Evolutionary conservation across 2,797 vertebrate genomes (phyloP), one percentile per base, ranked within the genome.

Genomic region (Amblyopsis hoosieri): DNA sequence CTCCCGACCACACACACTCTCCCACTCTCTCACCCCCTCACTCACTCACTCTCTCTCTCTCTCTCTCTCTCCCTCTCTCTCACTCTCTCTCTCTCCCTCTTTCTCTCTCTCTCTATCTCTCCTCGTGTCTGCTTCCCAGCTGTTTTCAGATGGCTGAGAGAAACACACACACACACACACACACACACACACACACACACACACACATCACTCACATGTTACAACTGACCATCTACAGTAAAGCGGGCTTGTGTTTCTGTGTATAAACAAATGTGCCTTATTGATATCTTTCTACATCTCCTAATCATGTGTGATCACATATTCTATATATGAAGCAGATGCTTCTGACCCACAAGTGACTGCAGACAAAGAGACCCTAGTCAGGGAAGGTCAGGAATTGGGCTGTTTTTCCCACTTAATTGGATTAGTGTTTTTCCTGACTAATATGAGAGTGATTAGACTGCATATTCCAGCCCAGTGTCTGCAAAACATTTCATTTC

Each of bases 41-140:
- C 69, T 70, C 67, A 2, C 55, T 69, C 63, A 54, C 49, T 55
- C 63, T 69, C 46, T 54, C 65, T 72, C 72, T 66, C 19, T 2
- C 19, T 17, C 17, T 55, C 46, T 47, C 61, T 49, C 50, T 57
- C 57, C 29, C 17, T 50, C 17, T 23, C 12, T 8, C 15, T 47
- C 14, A 15, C 62, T 48, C 33, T 59, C 19, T 2, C 23, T 23
- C 19, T 55, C 46, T 45, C 61, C 46, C 50, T 59, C 57, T 29
- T 14, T 47, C 12, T 13, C 12, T 9, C 15, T 29, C 14, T 19
- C 62, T 48, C 33, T 59, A 67, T 56, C 63, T 71, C 69, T 73
- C 67, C 85, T 83, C 79, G 87, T 84, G 79, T 82, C 86, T 88
- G 82, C 81, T 80, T 82, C 71, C 87, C 89, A 91, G 89, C 89